A percentile compares a stretch with the other conserved stretches of the same genome.
Conservation (phyloP, 2,888 invertebrate species). For the Papilio elwesi region DNA sequence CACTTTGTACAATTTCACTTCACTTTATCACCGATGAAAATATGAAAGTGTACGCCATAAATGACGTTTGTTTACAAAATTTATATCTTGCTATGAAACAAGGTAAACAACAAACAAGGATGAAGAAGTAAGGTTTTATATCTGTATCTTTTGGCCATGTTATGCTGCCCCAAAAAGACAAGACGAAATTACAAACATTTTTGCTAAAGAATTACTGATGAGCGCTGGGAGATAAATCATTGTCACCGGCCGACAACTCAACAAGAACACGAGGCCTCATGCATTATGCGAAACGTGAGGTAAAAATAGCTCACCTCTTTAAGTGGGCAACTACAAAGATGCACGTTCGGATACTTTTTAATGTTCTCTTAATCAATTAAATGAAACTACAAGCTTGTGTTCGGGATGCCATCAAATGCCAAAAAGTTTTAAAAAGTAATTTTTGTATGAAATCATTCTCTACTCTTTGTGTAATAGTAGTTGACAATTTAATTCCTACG, state of each 20-base stretch:
- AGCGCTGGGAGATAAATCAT: slow-evolving; percentile 29
- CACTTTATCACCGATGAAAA: too few species aligned
- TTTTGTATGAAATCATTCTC: too few species aligned
- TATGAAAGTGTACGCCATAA: too few species aligned
- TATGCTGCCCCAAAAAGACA: slow-evolving; percentile 14
- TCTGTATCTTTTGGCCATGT: neutral
- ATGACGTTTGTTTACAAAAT: too few species aligned
- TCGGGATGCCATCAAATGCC: too few species aligned
- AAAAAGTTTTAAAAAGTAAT: too few species aligned
- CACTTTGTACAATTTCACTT: too few species aligned
- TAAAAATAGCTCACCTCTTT: slow-evolving; percentile 29
- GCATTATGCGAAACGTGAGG: slow-evolving; percentile 30
- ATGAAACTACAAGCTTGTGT: neutral
- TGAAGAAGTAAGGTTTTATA: neutral
- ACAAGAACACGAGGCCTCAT: slow-evolving; percentile 27
- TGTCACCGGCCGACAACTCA: slow-evolving; percentile 29
- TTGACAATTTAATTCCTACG: too few species aligned
- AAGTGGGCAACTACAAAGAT: slow-evolving; percentile 8
- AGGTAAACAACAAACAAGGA: neutral
- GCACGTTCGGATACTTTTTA: neutral
- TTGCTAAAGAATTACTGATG: slow-evolving; percentile 27
- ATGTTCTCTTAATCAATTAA: neutral
- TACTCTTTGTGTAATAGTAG: too few species aligned
- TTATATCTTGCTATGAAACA: too few species aligned
- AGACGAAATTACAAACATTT: slow-evolving; percentile 24